These are phyloP conservation scores for Orius insidiosus DNA, from an alignment of 1,140 invertebrate species.

Conservation along the genomic window DNA sequence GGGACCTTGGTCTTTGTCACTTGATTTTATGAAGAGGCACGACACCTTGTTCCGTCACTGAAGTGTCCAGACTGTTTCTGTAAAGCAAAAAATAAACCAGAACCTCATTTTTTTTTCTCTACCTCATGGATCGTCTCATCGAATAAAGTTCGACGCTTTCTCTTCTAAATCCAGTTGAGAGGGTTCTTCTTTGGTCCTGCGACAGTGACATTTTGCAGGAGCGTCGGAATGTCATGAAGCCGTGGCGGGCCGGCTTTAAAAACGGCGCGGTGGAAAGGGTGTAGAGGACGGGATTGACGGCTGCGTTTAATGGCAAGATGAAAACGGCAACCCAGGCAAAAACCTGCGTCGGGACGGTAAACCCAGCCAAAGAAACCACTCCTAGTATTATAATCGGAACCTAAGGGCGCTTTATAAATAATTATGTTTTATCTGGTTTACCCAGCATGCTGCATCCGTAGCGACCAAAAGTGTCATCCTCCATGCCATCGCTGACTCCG, in stretches of 20 bases:
- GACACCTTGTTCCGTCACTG: constrained; percentile 10
- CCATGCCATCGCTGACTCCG: constrained; percentile 33
- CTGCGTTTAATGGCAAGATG: constrained; percentile 36
- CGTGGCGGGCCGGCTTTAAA: constrained; percentile 17
- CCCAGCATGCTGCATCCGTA: constrained; percentile 38
- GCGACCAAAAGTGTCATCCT: constrained; percentile 37
- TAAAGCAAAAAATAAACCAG: background rate
- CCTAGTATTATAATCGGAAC: constrained; percentile 33
- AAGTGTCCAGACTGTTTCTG: constrained; percentile 10
- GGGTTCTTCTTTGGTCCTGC: constrained; percentile 11
- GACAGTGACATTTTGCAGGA: constrained; percentile 13
- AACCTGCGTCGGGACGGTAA: constrained; percentile 30
- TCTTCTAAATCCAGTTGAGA: background rate
- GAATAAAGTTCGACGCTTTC: constrained; percentile 10
- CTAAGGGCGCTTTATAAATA: too few species aligned
- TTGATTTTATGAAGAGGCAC: constrained; percentile 7
- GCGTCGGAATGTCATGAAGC: constrained; percentile 14
- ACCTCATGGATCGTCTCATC: constrained; percentile 9
- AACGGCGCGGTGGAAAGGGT: constrained; percentile 31
- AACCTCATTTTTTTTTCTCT: background rate
- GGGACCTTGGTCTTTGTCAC: constrained; percentile 9
- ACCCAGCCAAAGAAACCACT: constrained; percentile 29
- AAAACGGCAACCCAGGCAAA: constrained; percentile 41
- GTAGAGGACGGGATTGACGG: constrained; percentile 37
- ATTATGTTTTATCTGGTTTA: too few species aligned